Evolutionary conservation across 2,113 vertebrate species (phyloP).

Genomic region (Cyanoderma ruficeps): DNA sequence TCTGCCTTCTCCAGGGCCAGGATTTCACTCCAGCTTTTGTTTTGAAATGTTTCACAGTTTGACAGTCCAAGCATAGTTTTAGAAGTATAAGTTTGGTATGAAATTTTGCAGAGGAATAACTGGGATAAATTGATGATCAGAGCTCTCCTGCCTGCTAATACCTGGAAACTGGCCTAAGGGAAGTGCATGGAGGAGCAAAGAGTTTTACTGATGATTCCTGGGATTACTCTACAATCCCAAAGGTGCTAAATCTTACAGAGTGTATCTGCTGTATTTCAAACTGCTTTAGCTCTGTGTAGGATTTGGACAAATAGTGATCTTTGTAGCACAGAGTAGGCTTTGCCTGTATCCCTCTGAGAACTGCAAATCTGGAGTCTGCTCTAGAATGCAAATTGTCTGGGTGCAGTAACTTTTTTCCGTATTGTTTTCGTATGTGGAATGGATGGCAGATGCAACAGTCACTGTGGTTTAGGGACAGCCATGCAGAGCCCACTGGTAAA

Average conservation of each 20-base stretch:
- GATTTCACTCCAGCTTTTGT: neutral
- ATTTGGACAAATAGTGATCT: slow-evolving; percentile 33
- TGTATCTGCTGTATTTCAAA: slow-evolving; percentile 32
- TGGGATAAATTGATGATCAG: neutral
- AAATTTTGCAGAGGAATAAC: neutral
- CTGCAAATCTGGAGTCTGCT: slow-evolving; percentile 22
- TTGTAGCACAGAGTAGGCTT: neutral
- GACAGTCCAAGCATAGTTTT: neutral
- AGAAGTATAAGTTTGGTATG: neutral
- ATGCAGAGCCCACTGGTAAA: neutral
- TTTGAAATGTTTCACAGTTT: neutral
- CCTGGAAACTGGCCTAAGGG: slow-evolving; percentile 10
- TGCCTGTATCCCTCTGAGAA: slow-evolving; percentile 34
- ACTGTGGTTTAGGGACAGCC: neutral
- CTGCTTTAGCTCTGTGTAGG: neutral
- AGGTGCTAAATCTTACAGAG: slow-evolving; percentile 23
- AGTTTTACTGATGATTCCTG: slow-evolving; percentile 48
- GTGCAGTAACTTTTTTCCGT: neutral
- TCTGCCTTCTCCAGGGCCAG: neutral
- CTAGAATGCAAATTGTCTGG: slow-evolving; percentile 8
- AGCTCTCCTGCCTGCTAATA: neutral
- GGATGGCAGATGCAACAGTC: neutral
- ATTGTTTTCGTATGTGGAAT: neutral
- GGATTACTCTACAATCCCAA: neutral
- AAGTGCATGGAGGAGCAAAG: neutral